Base-by-base conservation (phyloP, 1,140 invertebrate genomes). In the Drosophila nikananu region DNA sequence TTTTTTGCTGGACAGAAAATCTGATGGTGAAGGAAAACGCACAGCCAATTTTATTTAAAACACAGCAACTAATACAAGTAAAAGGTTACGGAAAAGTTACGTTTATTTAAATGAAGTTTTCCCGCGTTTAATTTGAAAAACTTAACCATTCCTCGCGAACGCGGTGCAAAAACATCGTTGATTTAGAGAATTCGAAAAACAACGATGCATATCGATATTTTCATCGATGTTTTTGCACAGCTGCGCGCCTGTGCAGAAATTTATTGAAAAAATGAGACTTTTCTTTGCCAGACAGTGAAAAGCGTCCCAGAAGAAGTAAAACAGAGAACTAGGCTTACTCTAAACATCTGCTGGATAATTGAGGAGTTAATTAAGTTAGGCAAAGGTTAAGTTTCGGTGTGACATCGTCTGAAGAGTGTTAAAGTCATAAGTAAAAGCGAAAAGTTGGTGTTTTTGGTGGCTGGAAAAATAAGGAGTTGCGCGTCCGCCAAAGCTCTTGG, bases 401-500 rank as follows among this genome's bases (percentile, higher is more conserved):
- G 21, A 25, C 21, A n/a, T 6, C 35, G 21, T n/a, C 15, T 12
- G 6, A 6, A 39, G 10, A 23, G 21, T 12, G 21, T 25, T 10
- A n/a, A n/a, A 23, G 37, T 39, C 3, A 0, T 10, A 25, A 12
- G 15, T 2, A 0, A 6, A 37, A n/a, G 54, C 2, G 5, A 15
- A 54, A 21, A 54, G 51, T 21, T 35, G 5, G 51, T 35, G 30
- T 15, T 54, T 55, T 55, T n/a, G 23, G 54, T 55, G 35, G 13
- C 32, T 55, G 32, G 21, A 17, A 55, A 54, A 55, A 13, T 8
- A 23, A 32, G 52, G 32, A 57, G 54, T 39, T 39, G 54, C 54
- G 54, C 21, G 35, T 57, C 10, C 35, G 51, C 27, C 35, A 57
- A 57, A 57, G 54, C 54, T n/a, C 15, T 39, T 52, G 27, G 35